A percentile compares a stretch with the other conserved stretches of the same genome.
phyloP scores from a whole-genome alignment of 1,140 invertebrate species.

The Hypsibius dujardini region DNA sequence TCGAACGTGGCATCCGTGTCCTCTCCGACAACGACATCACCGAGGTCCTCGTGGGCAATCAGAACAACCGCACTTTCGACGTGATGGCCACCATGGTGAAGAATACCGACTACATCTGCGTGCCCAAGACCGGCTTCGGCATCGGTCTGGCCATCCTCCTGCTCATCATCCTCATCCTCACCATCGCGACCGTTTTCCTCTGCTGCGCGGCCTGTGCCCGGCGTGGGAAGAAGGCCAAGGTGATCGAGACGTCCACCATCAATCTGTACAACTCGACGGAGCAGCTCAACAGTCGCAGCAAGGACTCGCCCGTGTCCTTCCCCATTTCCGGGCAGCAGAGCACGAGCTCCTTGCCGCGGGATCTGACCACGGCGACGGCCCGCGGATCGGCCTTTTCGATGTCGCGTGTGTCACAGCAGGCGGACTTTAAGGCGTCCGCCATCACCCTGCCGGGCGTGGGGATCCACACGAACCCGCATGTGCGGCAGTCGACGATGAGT shows the following conservation, averaged over 20 bases:
- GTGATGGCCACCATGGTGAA: constrained; percentile 12
- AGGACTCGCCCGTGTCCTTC: neutral
- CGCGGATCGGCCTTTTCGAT: neutral
- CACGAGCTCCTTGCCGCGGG: neutral
- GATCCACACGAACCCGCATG: neutral
- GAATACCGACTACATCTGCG: constrained; percentile 15
- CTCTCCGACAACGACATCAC: constrained; percentile 16
- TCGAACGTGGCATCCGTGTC: constrained; percentile 15
- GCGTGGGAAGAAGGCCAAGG: neutral
- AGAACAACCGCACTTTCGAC: constrained; percentile 9
- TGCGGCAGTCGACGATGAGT: neutral
- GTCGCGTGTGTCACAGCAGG: neutral
- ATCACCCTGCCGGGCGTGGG: constrained; percentile 4
- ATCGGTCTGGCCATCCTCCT: constrained; percentile 11
- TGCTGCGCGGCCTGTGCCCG: constrained; percentile 12
- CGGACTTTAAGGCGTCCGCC: constrained; percentile 8
- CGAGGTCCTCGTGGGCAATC: constrained; percentile 8
- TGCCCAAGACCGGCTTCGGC: constrained; percentile 13
- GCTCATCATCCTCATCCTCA: constrained; percentile 1
- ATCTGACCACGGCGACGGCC: neutral
- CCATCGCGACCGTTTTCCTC: constrained; percentile 1
- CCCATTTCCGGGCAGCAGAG: neutral
- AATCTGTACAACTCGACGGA: constrained; percentile 14
- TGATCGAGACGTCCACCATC: neutral
- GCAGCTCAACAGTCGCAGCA: neutral